Evolutionary conservation across 2,797 vertebrate species (phyloP), one percentile per base, ranked within the genome.

Genomic region (Sarcoramphus papa): DNA sequence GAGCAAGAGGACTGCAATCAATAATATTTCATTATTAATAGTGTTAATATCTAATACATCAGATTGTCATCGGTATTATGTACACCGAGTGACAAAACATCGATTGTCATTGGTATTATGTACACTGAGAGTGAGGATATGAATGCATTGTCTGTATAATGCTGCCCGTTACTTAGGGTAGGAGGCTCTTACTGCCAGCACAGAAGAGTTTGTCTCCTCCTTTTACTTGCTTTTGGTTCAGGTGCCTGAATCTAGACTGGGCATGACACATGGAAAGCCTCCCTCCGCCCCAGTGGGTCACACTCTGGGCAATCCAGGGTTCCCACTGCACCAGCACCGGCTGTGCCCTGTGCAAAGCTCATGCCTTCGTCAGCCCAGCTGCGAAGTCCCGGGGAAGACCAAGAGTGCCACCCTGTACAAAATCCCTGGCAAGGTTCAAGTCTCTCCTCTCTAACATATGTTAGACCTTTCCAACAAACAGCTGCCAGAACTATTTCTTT

Each of bases 291-390:
- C 23, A 14, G 33, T 1, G 3, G n/a, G 48, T 9, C 47, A 28
- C 2, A 1, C 2, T 54, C 17, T 4, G 4, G n/a, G 54, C 22
- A 51, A 30, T 1, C 25, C 21, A 14, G 19, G 33, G 17, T 16
- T 75, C 28, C 50, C n/a, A 23, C 27, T 15, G 27, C n/a, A 43
- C 14, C 41, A 37, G 23, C 3, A 2, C 27, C 2, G 9, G n/a
- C 19, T 59, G 40, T 8, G 33, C 25, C 40, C 35, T 14, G 8
- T 6, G 23, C 64, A 54, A 62, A 65, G 27, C 21, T 51, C n/a
- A 31, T 0, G 0, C 7, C 23, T 78, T 30, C 0, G 0, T 37
- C 57, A 83, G 28, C 19, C 2, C 1, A 12, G 22, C 31, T 63
- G 20, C 4, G 3, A 47, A 47, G 20, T 31, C 51, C n/a, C 22